Conservation (phyloP, 2,113 vertebrate species). For the Salvelinus sp. region DNA sequence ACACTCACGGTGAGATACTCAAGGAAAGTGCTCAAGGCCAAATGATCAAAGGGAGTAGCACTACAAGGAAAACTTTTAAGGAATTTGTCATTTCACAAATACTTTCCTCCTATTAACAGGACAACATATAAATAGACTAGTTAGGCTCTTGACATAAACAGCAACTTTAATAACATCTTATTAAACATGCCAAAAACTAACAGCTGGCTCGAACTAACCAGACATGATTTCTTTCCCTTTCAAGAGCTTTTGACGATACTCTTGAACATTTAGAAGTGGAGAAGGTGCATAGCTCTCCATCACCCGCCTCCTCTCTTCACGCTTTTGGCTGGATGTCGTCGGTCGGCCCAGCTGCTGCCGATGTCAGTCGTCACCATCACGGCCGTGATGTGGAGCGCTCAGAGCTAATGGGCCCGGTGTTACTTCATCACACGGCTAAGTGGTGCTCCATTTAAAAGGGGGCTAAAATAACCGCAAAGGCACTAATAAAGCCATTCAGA, state of each 20-base stretch:
- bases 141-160: neutral
- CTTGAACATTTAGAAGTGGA: neutral
- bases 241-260: neutral
- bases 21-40: no score
- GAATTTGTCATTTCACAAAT: neutral
- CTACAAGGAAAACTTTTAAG: no score
- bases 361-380: slow-evolving; percentile 75
- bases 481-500: slow-evolving; percentile 75
- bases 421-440: slow-evolving; percentile 79
- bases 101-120: slow-evolving; percentile 36
- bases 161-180: neutral
- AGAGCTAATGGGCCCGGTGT: slow-evolving; percentile 75
- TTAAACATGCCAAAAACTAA: neutral
- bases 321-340: slow-evolving; percentile 48
- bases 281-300: slow-evolving; percentile 26
- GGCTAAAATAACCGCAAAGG: slow-evolving; percentile 66
- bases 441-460: slow-evolving; percentile 72
- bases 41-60: no score
- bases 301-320: slow-evolving; percentile 17
- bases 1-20: no score
- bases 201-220: neutral
- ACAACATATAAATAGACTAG: slow-evolving; percentile 20
- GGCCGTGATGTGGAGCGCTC: slow-evolving; percentile 54
- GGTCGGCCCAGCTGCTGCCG: slow-evolving; percentile 72
- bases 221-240: neutral